Percentiles rank a stretch among this genome's conserved stretches.
Conservation (phyloP, 2,888 invertebrate species). For the Epiblema foenella region DNA sequence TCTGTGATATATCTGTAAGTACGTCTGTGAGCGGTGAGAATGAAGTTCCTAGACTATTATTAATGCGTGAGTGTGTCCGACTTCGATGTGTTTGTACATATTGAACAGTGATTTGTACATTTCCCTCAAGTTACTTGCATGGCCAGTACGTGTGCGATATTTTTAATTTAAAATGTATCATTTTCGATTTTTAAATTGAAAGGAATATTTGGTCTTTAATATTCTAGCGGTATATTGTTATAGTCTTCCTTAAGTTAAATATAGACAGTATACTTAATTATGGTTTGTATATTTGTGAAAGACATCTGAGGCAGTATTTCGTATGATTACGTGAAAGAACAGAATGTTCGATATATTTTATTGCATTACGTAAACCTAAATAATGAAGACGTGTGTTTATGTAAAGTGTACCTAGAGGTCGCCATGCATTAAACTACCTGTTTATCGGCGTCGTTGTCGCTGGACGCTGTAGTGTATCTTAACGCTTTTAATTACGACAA, state of each 20-base stretch:
- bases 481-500: slow-evolving; percentile 14
- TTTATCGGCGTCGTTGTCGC: slow-evolving; percentile 32
- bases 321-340: slow-evolving; percentile 60
- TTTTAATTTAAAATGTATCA: slow-evolving; percentile 30
- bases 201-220: slow-evolving; percentile 9
- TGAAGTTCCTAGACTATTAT: slow-evolving; percentile 38
- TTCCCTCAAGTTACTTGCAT: slow-evolving; percentile 52
- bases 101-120: slow-evolving; percentile 30
- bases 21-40: slow-evolving; percentile 57
- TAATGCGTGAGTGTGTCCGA: slow-evolving; percentile 10
- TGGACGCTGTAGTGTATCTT: slow-evolving; percentile 1
- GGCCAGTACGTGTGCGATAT: slow-evolving; percentile 56
- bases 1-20: slow-evolving; percentile 57
- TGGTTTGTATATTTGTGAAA: slow-evolving; percentile 67
- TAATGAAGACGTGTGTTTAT: slow-evolving; percentile 1
- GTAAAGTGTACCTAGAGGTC: slow-evolving; percentile 17
- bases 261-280: slow-evolving; percentile 47
- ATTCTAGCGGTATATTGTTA: slow-evolving; percentile 27
- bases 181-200: slow-evolving; percentile 13
- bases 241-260: slow-evolving; percentile 49
- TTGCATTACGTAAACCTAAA: slow-evolving; percentile 33
- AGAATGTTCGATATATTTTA: slow-evolving; percentile 57
- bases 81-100: slow-evolving; percentile 14
- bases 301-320: slow-evolving; percentile 84
- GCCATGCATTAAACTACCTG: slow-evolving; percentile 45